Evolutionary conservation across 2,888 invertebrate genomes (phyloP).

Genomic region (Lydus trimaculatus): DNA sequence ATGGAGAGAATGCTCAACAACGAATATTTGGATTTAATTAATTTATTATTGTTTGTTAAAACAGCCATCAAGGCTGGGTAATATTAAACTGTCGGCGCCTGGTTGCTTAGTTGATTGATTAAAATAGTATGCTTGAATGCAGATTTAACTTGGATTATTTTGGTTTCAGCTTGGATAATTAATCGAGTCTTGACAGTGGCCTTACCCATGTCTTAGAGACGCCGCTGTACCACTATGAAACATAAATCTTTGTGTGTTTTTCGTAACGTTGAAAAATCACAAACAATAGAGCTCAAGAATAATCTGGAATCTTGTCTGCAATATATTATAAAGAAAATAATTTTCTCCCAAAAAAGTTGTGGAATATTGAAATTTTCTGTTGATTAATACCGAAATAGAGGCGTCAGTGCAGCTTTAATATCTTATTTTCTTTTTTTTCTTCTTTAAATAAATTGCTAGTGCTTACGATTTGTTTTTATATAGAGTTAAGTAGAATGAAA

Average conservation of each 20-base stretch:
- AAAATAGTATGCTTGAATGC: slow-evolving; percentile 25
- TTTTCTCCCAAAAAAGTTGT: too few species aligned
- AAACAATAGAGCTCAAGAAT: not conserved
- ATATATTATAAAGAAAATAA: too few species aligned
- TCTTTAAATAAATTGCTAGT: not conserved
- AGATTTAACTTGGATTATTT: slow-evolving; percentile 29
- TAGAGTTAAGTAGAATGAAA: too few species aligned
- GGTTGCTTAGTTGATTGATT: slow-evolving; percentile 29
- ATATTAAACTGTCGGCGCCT: slow-evolving; percentile 30
- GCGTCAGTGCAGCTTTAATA: too few species aligned
- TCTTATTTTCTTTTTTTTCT: not conserved
- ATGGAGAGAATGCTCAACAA: not conserved
- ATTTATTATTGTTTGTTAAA: slow-evolving; percentile 27
- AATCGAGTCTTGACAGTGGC: slow-evolving; percentile 14
- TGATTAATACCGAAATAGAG: too few species aligned
- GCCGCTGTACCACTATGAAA: slow-evolving; percentile 4
- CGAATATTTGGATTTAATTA: slow-evolving; percentile 21
- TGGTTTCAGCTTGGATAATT: slow-evolving; percentile 19
- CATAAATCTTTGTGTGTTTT: slow-evolving; percentile 6
- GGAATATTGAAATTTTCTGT: too few species aligned
- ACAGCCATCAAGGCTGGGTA: slow-evolving; percentile 22
- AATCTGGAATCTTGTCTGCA: too few species aligned
- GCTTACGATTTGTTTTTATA: too few species aligned
- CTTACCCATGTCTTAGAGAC: slow-evolving; percentile 7
- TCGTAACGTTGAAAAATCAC: not conserved